Evolutionary conservation across 2,888 invertebrate genomes (phyloP).

Genomic region (Dermolepida albohirtum): DNA sequence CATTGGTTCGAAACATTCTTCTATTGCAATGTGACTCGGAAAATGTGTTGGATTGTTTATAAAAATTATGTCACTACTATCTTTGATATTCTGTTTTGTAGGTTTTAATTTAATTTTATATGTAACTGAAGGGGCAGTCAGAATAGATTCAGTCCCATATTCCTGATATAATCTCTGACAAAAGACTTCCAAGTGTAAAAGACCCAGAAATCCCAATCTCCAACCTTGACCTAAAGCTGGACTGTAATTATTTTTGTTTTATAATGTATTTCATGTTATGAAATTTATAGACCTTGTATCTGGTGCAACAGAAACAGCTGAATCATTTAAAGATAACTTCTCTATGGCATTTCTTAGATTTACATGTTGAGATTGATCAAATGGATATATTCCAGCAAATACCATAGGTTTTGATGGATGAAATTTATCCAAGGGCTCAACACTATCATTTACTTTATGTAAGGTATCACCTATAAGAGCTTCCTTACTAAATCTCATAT

Average conservation of each 20-base stretch:
- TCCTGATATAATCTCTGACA: conserved; percentile 88
- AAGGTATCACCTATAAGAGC: conserved; percentile 84
- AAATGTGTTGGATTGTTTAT: conserved; percentile 82
- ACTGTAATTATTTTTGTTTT: conserved; percentile 65
- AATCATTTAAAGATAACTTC: conserved; percentile 93
- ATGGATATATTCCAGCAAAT: conserved; percentile 90
- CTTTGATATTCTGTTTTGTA: conserved; percentile 76
- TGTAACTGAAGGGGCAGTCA: conserved; percentile 89
- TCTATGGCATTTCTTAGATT: conserved; percentile 85
- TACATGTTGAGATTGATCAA: conserved; percentile 87
- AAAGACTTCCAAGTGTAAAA: conserved; percentile 90
- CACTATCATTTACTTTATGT: conserved; percentile 67
- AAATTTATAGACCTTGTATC: conserved; percentile 80
- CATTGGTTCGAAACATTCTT: conserved; percentile 87
- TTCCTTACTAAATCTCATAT: conserved; percentile 80
- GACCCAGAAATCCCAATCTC: conserved; percentile 87
- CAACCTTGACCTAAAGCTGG: conserved; percentile 90
- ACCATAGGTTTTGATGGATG: conserved; percentile 82
- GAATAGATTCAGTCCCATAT: conserved; percentile 82
- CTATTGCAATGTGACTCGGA: conserved; percentile 76
- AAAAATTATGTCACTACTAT: conserved; percentile 71
- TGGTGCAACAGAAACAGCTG: conserved; percentile 83
- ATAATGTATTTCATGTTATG: conserved; percentile 9
- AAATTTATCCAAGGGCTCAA: conserved; percentile 75
- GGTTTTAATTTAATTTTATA: conserved; percentile 84